Percentiles rank a stretch among this genome's conserved stretches.
Evolutionary conservation across 1,140 invertebrate genomes (phyloP).

Genomic region (Calycopis cecrops): DNA sequence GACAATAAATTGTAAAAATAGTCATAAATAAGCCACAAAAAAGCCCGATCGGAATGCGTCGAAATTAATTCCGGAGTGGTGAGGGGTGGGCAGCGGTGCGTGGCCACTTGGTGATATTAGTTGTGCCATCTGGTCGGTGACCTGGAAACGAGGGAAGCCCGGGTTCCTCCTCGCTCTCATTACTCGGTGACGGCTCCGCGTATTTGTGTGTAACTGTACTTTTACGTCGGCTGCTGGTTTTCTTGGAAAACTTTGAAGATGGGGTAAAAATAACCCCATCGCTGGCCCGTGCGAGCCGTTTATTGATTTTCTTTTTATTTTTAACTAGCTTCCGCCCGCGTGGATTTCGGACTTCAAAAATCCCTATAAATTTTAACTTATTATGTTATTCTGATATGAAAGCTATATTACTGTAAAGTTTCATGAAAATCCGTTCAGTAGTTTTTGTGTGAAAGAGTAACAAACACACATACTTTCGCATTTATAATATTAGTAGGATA

Average conservation of each 20-base stretch:
- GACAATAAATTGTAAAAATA: neutral
- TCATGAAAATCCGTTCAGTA: too few relatives aligned
- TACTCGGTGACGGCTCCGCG: neutral
- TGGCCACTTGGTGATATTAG: slow-evolving; percentile 21
- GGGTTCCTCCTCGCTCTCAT: neutral
- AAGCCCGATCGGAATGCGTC: slow-evolving; percentile 1
- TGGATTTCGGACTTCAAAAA: too few relatives aligned
- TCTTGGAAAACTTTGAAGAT: neutral
- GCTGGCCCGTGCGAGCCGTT: too few relatives aligned
- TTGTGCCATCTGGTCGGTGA: slow-evolving; percentile 15
- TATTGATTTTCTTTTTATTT: too few relatives aligned
- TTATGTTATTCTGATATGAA: too few relatives aligned
- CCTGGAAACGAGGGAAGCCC: neutral
- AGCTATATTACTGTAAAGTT: too few relatives aligned
- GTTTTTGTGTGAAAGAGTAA: too few relatives aligned
- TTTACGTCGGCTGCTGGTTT: neutral
- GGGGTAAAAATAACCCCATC: too few relatives aligned
- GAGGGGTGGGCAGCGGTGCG: slow-evolving; percentile 20
- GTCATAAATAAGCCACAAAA: slow-evolving; percentile 2
- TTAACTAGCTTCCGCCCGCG: too few relatives aligned
- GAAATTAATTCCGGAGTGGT: slow-evolving; percentile 1
- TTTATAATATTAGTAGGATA: too few relatives aligned
- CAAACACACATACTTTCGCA: too few relatives aligned
- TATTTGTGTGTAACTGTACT: neutral
- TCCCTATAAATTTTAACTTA: too few relatives aligned